phyloP scores from a whole-genome alignment of 2,113 vertebrate genomes.

The Octodon degus region DNA sequence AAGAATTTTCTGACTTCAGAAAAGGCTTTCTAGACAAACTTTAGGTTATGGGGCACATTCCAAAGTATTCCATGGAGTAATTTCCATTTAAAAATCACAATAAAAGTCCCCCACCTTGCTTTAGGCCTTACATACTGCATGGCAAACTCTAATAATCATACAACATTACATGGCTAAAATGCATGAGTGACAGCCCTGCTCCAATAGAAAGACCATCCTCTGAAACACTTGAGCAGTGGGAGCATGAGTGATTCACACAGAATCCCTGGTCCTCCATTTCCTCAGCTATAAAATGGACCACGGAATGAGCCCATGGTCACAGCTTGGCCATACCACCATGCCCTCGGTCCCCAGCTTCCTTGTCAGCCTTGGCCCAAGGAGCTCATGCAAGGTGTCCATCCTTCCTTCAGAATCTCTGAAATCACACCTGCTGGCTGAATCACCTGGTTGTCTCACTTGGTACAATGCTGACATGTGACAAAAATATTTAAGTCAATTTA shows the following conservation, averaged over 20 bases:
- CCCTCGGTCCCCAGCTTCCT: background rate
- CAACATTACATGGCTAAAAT: too few relatives aligned
- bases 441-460: too few relatives aligned
- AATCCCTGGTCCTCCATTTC: background rate
- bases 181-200: accelerated
- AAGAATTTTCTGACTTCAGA: background rate
- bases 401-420: background rate
- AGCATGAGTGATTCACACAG: background rate
- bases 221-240: background rate
- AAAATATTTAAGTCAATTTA: background rate
- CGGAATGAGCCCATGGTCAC: accelerated
- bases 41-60: background rate
- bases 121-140: background rate
- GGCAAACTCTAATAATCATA: background rate
- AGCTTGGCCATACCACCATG: accelerated
- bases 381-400: background rate
- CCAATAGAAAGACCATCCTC: background rate
- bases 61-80: background rate
- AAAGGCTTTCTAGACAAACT: background rate
- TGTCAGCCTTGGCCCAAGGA: accelerated
- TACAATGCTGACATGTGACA: background rate
- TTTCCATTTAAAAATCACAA: background rate
- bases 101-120: background rate
- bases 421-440: background rate
- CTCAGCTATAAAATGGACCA: background rate